Conservation (phyloP, 2,888 invertebrate genomes). For the Eumerus sabulonum region DNA sequence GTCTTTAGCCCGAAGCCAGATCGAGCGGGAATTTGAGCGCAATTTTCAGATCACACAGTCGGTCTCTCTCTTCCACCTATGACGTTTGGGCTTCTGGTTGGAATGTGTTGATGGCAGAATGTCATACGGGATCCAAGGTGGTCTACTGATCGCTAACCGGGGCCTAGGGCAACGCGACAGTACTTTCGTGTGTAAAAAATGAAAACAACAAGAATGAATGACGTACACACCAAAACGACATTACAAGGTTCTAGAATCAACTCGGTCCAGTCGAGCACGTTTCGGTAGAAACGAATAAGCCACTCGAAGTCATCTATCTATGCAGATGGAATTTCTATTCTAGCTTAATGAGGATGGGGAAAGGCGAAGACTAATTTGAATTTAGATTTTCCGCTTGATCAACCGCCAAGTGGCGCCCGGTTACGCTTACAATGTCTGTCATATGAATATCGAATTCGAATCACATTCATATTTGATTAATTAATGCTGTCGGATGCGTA, state of each 20-base stretch:
- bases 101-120: conserved; percentile 55
- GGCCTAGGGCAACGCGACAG: conserved; percentile 32
- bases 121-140: conserved; percentile 22
- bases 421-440: conserved; percentile 31
- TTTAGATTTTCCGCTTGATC: conserved; percentile 64
- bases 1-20: no score
- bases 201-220: conserved; percentile 24
- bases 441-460: conserved; percentile 48
- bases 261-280: conserved; percentile 41
- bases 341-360: conserved; percentile 2
- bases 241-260: conserved; percentile 43
- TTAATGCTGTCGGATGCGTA: conserved; percentile 61
- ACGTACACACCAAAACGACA: conserved; percentile 52
- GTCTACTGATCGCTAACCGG: conserved; percentile 17
- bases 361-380: conserved; percentile 13
- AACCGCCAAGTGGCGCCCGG: conserved; percentile 61
- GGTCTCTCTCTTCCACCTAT: no score
- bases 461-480: conserved; percentile 64
- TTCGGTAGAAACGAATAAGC: conserved; percentile 16
- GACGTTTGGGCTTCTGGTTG: conserved; percentile 42
- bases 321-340: conserved; percentile 22
- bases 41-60: no score
- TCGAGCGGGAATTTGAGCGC: no score
- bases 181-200: neutral
- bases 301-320: conserved; percentile 29